Conservation (phyloP, 2,888 invertebrate species). For the Cryptus viduatorius region DNA sequence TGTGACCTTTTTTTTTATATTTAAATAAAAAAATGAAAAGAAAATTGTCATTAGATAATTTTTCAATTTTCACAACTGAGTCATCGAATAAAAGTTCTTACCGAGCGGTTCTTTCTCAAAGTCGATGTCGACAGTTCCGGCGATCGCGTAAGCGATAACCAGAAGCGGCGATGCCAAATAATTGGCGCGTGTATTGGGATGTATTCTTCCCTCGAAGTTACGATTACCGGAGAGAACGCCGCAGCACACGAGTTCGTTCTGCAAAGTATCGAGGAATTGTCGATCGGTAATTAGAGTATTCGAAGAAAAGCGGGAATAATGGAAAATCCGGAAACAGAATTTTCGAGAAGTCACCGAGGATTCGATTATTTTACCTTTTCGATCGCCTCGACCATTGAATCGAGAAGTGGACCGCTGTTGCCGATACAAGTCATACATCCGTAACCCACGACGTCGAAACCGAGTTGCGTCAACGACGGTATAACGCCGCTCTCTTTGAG, state of each 20-base stretch:
- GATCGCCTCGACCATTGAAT: slow-evolving; percentile 85
- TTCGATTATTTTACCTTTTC: slow-evolving; percentile 77
- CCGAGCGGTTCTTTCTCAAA: slow-evolving; percentile 95
- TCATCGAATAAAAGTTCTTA: slow-evolving; percentile 80
- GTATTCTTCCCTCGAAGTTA: slow-evolving; percentile 99
- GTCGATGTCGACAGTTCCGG: slow-evolving; percentile 97
- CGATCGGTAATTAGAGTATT: background rate
- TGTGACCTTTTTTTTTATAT: slow-evolving; percentile 71
- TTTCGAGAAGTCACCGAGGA: no score
- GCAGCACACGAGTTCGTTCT: slow-evolving; percentile 97
- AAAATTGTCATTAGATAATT: no score
- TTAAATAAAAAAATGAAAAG: no score
- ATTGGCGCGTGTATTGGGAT: slow-evolving; percentile 98
- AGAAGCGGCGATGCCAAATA: slow-evolving; percentile 98
- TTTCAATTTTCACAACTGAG: background rate
- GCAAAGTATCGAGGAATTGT: slow-evolving; percentile 55
- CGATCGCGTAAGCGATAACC: slow-evolving; percentile 98
- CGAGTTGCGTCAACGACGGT: slow-evolving; percentile 93
- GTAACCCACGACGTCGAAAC: slow-evolving; percentile 98
- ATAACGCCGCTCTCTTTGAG: slow-evolving; percentile 95
- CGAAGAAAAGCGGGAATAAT: background rate
- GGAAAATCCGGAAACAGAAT: background rate
- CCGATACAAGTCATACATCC: slow-evolving; percentile 99
- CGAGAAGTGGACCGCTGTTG: slow-evolving; percentile 97
- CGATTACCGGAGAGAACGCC: slow-evolving; percentile 98